phyloP scores from a whole-genome alignment of 2,113 vertebrate species.

The Sminthopsis crassicaudata region DNA sequence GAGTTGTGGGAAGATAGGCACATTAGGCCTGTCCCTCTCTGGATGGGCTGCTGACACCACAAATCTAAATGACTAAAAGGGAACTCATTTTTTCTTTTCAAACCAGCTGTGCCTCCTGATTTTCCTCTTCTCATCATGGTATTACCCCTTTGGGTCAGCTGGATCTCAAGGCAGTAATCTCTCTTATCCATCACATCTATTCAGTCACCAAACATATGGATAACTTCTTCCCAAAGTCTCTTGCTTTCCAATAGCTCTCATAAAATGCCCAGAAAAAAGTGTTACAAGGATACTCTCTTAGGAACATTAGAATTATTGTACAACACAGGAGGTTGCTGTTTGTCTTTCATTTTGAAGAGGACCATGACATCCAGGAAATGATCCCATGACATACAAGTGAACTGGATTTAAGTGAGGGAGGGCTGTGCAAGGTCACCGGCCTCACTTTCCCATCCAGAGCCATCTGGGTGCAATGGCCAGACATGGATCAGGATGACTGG shows the following conservation, averaged over 20 bases:
- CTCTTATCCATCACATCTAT: neutral
- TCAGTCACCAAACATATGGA: neutral
- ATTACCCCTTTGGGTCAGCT: neutral
- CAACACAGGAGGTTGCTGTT: too few species aligned
- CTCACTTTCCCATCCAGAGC: too few species aligned
- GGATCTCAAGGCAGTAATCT: neutral
- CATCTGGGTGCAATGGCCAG: too few species aligned
- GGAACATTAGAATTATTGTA: too few species aligned
- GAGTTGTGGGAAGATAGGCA: neutral
- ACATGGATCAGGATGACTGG: too few species aligned
- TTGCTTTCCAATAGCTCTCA: neutral
- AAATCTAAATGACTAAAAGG: slow-evolving; percentile 19
- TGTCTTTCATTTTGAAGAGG: too few species aligned
- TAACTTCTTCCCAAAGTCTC: neutral
- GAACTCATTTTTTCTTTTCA: neutral
- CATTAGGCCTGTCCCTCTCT: neutral
- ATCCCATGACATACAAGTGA: too few species aligned
- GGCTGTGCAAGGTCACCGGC: too few species aligned
- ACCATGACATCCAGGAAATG: too few species aligned
- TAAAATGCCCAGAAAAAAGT: too few species aligned
- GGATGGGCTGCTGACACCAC: neutral
- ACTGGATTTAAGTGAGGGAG: too few species aligned
- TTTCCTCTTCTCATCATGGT: neutral
- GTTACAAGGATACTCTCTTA: too few species aligned
- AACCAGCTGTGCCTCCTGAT: slow-evolving; percentile 5